A percentile compares a stretch with the other conserved stretches of the same genome.
phyloP scores from a whole-genome alignment of 2,113 vertebrate species.

The Cricetomys ansorgei region DNA sequence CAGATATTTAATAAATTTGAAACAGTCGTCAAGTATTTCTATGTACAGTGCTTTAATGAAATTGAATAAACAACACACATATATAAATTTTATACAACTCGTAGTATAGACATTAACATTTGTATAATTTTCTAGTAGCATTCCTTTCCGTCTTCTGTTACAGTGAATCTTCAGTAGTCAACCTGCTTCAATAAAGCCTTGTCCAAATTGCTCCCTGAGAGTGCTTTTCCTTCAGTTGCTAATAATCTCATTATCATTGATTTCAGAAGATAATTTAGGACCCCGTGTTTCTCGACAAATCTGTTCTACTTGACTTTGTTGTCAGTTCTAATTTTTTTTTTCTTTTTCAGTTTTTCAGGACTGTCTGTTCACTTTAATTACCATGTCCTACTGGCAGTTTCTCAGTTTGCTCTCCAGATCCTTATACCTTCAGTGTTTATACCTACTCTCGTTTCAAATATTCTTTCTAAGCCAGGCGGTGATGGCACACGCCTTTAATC shows the following conservation, averaged over 20 bases:
- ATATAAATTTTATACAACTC: not conserved
- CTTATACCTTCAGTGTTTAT: conserved; percentile 24
- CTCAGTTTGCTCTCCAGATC: not conserved
- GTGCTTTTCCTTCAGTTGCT: conserved; percentile 1
- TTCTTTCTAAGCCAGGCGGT: too few relatives aligned
- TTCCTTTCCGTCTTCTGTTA: not conserved
- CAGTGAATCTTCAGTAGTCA: conserved; percentile 21
- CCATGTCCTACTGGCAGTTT: not conserved
- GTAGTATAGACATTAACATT: conserved; percentile 13
- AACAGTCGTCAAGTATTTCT: not conserved
- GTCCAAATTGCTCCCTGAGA: not conserved
- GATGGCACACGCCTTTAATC: too few relatives aligned
- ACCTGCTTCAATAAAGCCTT: not conserved
- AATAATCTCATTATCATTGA: not conserved
- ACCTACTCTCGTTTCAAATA: conserved; percentile 7
- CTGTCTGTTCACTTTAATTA: not conserved
- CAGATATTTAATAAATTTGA: conserved; percentile 37
- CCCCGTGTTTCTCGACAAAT: conserved; percentile 17
- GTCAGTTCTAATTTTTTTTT: conserved; percentile 17
- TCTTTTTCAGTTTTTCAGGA: not conserved
- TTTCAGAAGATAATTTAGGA: not conserved
- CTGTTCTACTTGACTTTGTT: not conserved
- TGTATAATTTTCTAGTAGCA: not conserved
- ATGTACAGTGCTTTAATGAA: conserved; percentile 7
- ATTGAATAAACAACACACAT: not conserved